Conservation (phyloP, 2,797 vertebrate genomes). For the Gymnothorax javanicus region DNA sequence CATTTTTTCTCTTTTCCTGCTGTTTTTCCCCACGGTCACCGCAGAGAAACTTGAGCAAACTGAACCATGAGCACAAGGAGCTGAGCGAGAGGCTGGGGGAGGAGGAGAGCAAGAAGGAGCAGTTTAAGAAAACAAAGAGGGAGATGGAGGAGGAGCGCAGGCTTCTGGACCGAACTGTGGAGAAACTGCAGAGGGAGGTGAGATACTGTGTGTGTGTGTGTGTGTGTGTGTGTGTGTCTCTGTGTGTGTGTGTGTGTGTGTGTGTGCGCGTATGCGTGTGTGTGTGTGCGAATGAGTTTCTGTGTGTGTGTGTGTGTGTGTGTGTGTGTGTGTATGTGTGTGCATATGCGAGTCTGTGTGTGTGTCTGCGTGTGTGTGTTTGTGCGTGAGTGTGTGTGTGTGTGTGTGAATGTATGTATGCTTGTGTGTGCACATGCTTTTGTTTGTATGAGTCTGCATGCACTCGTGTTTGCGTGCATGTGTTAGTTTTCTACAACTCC, state of each 20-base stretch:
- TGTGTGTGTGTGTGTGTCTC: not conserved
- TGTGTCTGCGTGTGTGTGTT: not conserved
- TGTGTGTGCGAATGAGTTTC: not conserved
- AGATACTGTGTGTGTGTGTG: constrained; percentile 18
- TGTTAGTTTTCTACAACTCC: no score
- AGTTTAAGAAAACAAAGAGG: constrained; percentile 79
- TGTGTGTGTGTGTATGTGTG: not conserved
- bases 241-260: not conserved
- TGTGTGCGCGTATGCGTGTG: not conserved
- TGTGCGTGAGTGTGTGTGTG: not conserved
- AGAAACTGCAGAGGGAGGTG: constrained; percentile 92
- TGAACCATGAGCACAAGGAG: constrained; percentile 81
- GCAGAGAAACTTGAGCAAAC: constrained; percentile 76
- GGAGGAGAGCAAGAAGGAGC: constrained; percentile 80
- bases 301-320: not conserved
- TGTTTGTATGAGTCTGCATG: not conserved
- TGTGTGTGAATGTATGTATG: not conserved
- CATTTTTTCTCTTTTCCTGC: not conserved
- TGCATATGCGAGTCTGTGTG: no score
- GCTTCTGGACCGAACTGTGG: constrained; percentile 81
- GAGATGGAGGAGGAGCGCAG: constrained; percentile 83
- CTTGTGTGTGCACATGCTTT: not conserved
- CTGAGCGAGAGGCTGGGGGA: constrained; percentile 81
- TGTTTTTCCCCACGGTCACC: not conserved
- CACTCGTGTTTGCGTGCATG: not conserved